Evolutionary conservation across 2,888 invertebrate species (phyloP).

Genomic region (Pseudanteris insignis): DNA sequence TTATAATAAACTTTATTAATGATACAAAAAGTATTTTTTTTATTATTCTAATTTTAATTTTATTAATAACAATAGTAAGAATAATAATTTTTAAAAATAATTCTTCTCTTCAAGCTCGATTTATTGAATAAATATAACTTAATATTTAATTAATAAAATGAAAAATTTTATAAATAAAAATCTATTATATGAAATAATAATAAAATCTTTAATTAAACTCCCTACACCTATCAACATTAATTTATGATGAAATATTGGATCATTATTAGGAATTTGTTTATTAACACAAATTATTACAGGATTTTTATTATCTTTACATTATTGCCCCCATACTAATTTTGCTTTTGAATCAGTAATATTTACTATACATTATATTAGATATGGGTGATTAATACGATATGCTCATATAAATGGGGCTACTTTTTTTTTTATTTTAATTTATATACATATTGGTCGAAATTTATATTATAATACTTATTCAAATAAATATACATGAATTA

Average conservation of each 20-base stretch:
- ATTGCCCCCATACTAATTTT: conserved; percentile 72
- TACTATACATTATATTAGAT: conserved; percentile 77
- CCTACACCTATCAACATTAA: conserved; percentile 73
- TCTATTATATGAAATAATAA: conserved; percentile 69
- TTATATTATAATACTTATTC: conserved; percentile 71
- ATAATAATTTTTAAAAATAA: no score
- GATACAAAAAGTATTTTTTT: no score
- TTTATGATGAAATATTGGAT: conserved; percentile 76
- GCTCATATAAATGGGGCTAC: conserved; percentile 78
- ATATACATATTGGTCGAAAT: conserved; percentile 75
- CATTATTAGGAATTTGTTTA: conserved; percentile 73
- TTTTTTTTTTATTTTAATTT: conserved; percentile 77
- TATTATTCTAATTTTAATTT: no score
- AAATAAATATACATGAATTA: conserved; percentile 71
- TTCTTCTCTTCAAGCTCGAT: no score
- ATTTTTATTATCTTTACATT: conserved; percentile 77
- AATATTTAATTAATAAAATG: conserved; percentile 55
- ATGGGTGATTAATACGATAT: conserved; percentile 74
- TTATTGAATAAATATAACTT: no score
- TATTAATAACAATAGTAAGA: no score
- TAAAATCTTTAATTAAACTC: conserved; percentile 68
- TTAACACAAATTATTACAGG: conserved; percentile 75
- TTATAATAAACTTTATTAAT: no score
- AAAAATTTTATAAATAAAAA: conserved; percentile 48
- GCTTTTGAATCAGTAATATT: conserved; percentile 76